A percentile compares a stretch with the other conserved stretches of the same genome.
Conservation (phyloP, 2,797 vertebrate genomes). For the Trichosurus vulpecula region DNA sequence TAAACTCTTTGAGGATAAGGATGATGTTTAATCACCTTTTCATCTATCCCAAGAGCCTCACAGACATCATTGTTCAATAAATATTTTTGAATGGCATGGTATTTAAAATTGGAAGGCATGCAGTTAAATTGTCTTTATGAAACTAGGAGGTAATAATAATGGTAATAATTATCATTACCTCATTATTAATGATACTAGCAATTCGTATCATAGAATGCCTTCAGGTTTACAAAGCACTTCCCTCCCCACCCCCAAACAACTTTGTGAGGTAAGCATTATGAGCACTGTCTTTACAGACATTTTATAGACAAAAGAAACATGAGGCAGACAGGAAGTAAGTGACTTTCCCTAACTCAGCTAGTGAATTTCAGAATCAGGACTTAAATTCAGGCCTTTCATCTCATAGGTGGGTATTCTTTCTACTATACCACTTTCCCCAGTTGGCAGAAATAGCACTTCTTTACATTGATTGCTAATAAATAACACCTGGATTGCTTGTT, state of each 20-base stretch:
- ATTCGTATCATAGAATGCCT: background rate
- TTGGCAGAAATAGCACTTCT: background rate
- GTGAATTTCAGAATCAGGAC: background rate
- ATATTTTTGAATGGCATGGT: background rate
- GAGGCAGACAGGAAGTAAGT: background rate
- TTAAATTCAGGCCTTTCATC: background rate
- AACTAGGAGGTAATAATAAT: background rate
- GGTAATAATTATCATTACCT: background rate
- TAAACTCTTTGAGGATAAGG: background rate
- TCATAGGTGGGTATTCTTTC: background rate
- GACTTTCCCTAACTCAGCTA: background rate
- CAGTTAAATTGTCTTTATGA: background rate
- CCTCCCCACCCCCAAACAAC: background rate
- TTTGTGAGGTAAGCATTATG: background rate
- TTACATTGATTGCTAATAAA: background rate
- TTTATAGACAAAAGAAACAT: background rate
- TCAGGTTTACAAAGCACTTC: background rate
- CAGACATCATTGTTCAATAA: background rate
- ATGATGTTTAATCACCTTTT: background rate
- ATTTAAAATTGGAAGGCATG: background rate
- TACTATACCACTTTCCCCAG: background rate
- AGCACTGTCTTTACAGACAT: background rate
- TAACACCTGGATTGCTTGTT: background rate
- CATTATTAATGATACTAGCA: background rate
- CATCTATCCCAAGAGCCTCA: background rate